Evolutionary conservation across 2,797 vertebrate genomes (phyloP).

Genomic region (Bryconaethiops microstoma): DNA sequence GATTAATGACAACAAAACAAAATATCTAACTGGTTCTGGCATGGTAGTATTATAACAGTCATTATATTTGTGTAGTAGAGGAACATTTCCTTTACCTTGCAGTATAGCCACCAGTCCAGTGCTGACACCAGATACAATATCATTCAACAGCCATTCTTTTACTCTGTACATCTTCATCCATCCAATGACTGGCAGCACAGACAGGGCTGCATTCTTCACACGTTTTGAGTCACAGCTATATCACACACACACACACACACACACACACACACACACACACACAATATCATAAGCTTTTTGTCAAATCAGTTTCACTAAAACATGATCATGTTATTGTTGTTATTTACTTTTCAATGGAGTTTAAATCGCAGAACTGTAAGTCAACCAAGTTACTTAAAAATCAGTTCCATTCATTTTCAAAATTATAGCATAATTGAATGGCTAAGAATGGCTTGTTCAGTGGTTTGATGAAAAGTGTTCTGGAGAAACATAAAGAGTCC

Average conservation of each 20-base stretch:
- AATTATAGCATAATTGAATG: too few relatives aligned
- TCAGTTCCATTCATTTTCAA: too few relatives aligned
- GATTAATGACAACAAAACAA: background rate
- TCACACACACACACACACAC: constrained; percentile 28
- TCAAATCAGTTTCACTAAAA: too few relatives aligned
- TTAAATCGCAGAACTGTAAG: too few relatives aligned
- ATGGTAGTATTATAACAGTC: too few relatives aligned
- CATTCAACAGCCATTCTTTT: constrained; percentile 89
- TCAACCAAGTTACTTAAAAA: too few relatives aligned
- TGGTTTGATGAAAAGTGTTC: too few relatives aligned
- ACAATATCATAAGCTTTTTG: background rate
- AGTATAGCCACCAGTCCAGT: constrained; percentile 92
- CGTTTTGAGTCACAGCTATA: constrained; percentile 84
- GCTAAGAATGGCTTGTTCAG: too few relatives aligned
- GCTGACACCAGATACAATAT: constrained; percentile 91
- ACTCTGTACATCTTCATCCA: constrained; percentile 88
- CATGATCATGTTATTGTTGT: too few relatives aligned
- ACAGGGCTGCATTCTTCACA: constrained; percentile 78
- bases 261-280: constrained; percentile 3
- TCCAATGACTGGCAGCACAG: constrained; percentile 83
- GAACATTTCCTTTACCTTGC: constrained; percentile 82
- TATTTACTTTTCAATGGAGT: too few relatives aligned
- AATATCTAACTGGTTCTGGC: background rate
- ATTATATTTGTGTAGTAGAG: background rate
- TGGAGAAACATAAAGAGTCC: too few relatives aligned